Conservation (phyloP, 2,113 vertebrate genomes). For the Coregonus clupeaformis region DNA sequence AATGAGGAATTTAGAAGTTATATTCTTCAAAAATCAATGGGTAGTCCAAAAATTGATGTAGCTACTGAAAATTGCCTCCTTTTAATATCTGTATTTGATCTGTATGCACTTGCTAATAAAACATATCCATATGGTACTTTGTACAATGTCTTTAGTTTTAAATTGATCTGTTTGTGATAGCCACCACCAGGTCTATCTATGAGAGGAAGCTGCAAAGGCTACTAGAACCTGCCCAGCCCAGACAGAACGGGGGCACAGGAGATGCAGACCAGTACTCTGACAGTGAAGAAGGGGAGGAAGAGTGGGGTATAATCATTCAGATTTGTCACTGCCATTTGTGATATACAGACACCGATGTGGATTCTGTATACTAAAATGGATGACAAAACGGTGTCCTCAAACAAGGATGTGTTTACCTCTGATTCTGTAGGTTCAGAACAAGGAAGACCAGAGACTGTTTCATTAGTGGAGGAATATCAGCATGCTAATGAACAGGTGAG, state of each 20-base stretch:
- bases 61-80: no score
- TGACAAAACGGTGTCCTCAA: not conserved
- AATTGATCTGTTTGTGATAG: constrained; percentile 51
- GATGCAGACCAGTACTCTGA: constrained; percentile 59
- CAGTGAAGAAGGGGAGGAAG: constrained; percentile 62
- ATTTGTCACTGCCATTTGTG: constrained; percentile 24
- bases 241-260: constrained; percentile 39
- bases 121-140: no score
- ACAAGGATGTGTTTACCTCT: not conserved
- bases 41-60: no score
- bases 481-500: constrained; percentile 31
- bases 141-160: no score
- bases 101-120: not conserved
- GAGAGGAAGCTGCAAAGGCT: constrained; percentile 77
- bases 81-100: not conserved
- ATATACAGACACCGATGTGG: not conserved
- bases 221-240: constrained; percentile 41
- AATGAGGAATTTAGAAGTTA: no score
- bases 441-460: constrained; percentile 4
- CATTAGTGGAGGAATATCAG: constrained; percentile 14
- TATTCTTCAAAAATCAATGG: no score
- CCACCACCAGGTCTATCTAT: constrained; percentile 79
- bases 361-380: not conserved
- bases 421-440: constrained; percentile 45
- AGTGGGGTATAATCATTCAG: constrained; percentile 28